Evolutionary conservation across 30 jellyfish, hydroid and myxozoan species (phyloP).

Genomic region (Sanderia malayensis): DNA sequence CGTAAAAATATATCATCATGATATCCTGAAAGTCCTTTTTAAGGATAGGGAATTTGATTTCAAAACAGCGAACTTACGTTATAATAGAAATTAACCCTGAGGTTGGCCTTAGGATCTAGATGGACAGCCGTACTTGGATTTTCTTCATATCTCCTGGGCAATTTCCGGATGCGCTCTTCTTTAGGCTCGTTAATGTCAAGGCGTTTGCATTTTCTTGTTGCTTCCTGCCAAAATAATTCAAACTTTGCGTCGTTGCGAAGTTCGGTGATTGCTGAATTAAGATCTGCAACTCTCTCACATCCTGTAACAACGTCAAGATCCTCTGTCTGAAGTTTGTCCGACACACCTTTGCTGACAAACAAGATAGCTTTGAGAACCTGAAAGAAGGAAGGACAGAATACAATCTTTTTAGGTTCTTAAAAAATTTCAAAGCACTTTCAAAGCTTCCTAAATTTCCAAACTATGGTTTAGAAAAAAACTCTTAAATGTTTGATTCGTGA

Average conservation of each 20-base stretch:
- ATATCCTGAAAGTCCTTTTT: too few species aligned
- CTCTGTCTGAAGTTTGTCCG: not conserved
- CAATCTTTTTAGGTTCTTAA: not conserved
- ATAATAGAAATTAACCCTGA: not conserved
- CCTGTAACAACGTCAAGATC: not conserved
- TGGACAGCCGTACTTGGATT: not conserved
- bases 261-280: not conserved
- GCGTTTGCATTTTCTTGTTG: not conserved
- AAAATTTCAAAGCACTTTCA: not conserved
- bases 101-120: not conserved
- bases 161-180: not conserved
- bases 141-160: not conserved
- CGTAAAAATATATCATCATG: too few species aligned
- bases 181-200: not conserved
- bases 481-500: not conserved
- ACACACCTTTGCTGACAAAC: not conserved
- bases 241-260: not conserved
- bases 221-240: not conserved
- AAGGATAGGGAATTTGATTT: too few species aligned
- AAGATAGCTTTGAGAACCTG: not conserved
- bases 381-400: not conserved
- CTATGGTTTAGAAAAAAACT: not conserved
- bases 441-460: not conserved
- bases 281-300: slow-evolving; percentile 1
- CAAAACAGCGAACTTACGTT: not conserved